A percentile compares a stretch with the other conserved stretches of the same genome.
Evolutionary conservation across 2,888 invertebrate species (phyloP).

Genomic region (Perizoma affinitatum): DNA sequence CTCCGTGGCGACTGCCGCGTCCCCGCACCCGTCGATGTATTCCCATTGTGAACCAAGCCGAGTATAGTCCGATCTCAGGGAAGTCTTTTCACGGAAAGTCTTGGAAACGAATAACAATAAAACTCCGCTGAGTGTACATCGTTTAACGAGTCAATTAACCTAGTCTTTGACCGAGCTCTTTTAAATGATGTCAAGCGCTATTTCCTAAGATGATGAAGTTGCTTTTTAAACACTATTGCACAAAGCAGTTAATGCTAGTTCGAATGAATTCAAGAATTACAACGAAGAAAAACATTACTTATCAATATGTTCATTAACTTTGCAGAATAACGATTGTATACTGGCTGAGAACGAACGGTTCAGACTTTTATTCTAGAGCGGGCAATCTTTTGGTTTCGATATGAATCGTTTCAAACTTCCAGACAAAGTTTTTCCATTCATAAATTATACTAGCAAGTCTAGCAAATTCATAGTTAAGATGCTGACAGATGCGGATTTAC

Average conservation of each 20-base stretch:
- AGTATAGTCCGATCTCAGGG: constrained; percentile 61
- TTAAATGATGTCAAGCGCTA: not conserved
- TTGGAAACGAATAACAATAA: constrained; percentile 40
- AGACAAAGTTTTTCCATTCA: constrained; percentile 5
- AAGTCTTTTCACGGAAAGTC: constrained; percentile 52
- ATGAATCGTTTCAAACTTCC: not conserved
- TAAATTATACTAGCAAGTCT: constrained; percentile 16
- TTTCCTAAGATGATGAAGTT: not conserved
- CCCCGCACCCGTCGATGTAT: constrained; percentile 64
- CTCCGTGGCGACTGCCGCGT: constrained; percentile 78
- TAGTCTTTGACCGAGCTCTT: constrained; percentile 28
- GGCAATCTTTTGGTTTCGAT: not conserved
- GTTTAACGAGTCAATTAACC: constrained; percentile 38
- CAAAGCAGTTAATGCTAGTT: not conserved
- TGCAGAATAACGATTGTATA: too few relatives aligned
- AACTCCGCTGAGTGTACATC: constrained; percentile 31
- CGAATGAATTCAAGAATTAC: too few relatives aligned
- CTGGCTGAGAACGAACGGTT: not conserved
- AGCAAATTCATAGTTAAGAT: constrained; percentile 12
- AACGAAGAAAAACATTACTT: too few relatives aligned
- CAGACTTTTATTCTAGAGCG: not conserved
- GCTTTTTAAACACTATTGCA: not conserved
- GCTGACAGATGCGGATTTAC: too few relatives aligned
- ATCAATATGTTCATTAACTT: too few relatives aligned
- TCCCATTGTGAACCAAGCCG: constrained; percentile 62